Conservation (phyloP, 2,888 invertebrate genomes). For the Busseola fusca region DNA sequence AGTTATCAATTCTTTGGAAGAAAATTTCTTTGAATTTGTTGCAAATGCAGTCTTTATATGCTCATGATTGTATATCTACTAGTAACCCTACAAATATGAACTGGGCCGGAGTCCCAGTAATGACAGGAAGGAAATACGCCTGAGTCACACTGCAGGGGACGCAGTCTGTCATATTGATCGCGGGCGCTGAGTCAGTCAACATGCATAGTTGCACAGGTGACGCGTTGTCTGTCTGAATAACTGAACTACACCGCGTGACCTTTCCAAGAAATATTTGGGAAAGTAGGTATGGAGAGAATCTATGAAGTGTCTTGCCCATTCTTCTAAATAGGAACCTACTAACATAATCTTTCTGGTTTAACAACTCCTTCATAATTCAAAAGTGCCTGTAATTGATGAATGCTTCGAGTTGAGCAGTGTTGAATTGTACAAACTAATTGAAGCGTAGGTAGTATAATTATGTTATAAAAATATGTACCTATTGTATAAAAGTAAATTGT, state of each 20-base stretch:
- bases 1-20: neutral
- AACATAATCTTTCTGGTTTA: too few species aligned
- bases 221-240: neutral
- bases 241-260: neutral
- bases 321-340: too few species aligned
- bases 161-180: constrained; percentile 4
- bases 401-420: too few species aligned
- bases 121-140: constrained; percentile 24
- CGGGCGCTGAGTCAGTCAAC: constrained; percentile 8
- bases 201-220: constrained; percentile 8
- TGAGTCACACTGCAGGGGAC: constrained; percentile 32
- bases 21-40: neutral
- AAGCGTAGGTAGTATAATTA: too few species aligned
- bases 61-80: neutral
- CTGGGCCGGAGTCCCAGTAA: neutral
- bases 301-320: too few species aligned
- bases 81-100: neutral
- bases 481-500: too few species aligned
- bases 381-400: too few species aligned
- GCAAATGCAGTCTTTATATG: neutral
- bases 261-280: neutral
- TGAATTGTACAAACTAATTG: too few species aligned
- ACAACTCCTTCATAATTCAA: too few species aligned
- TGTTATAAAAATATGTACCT: neutral
- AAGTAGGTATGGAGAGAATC: neutral